phyloP scores from a whole-genome alignment of 2,797 vertebrate species.

The Xenops minutus region DNA sequence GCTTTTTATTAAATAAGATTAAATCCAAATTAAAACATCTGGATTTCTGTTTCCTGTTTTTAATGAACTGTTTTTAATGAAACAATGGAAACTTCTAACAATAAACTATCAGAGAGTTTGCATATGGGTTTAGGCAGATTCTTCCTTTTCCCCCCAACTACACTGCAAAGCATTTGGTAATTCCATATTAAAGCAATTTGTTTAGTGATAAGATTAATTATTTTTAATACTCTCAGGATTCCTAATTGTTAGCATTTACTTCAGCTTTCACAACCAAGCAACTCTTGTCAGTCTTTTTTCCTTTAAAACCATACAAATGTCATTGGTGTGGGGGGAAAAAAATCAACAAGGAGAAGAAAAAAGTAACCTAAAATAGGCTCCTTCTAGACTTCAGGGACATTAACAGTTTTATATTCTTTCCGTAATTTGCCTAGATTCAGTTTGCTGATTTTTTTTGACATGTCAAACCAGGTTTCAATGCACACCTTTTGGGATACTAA shows the following conservation, averaged over 20 bases:
- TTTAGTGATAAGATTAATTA: neutral
- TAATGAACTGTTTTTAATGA: neutral
- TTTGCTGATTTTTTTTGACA: neutral
- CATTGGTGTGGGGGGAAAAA: neutral
- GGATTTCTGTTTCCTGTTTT: constrained; percentile 10
- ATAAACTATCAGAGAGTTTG: neutral
- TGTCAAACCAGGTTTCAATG: neutral
- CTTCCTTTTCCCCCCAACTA: neutral
- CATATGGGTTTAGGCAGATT: neutral
- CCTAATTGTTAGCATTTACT: neutral
- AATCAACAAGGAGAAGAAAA: neutral
- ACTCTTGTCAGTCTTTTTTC: neutral
- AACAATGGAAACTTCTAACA: neutral
- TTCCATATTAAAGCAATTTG: neutral
- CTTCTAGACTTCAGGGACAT: neutral
- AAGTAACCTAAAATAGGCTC: neutral
- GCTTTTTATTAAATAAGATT: neutral
- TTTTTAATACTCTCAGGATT: neutral
- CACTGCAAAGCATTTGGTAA: neutral
- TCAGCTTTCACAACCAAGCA: neutral
- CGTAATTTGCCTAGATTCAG: neutral
- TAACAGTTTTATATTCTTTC: neutral
- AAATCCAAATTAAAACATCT: constrained; percentile 16
- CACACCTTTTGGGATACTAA: neutral
- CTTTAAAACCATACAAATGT: neutral